phyloP scores from a whole-genome alignment of 2,888 invertebrate species.

The Calameuta pallipes region DNA sequence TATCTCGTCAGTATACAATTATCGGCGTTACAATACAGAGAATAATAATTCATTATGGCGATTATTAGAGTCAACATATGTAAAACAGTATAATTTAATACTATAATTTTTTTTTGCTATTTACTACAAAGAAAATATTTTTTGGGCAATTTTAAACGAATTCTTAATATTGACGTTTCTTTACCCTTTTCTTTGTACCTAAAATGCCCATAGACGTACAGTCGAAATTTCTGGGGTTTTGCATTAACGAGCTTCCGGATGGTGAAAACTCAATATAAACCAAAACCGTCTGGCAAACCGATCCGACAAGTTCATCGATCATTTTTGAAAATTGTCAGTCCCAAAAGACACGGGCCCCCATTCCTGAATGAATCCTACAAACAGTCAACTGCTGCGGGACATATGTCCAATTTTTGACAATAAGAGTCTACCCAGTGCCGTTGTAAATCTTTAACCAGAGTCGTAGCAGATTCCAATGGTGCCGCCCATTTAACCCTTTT shows the following conservation, averaged over 20 bases:
- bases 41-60: not conserved
- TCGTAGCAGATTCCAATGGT: conserved; percentile 25
- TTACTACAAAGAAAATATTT: not conserved
- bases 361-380: not conserved
- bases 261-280: not conserved
- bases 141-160: not conserved
- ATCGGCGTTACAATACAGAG: not conserved
- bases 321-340: not conserved
- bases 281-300: not conserved
- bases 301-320: not conserved
- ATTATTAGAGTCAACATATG: not conserved
- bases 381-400: conserved; percentile 29
- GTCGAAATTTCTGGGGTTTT: not conserved
- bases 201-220: not conserved
- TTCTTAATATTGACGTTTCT: not conserved
- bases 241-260: not conserved
- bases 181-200: not conserved
- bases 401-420: conserved; percentile 34
- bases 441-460: conserved; percentile 46
- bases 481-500: conserved; percentile 33
- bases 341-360: not conserved
- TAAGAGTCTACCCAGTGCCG: conserved; percentile 13
- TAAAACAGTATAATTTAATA: not conserved
- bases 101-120: not conserved
- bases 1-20: not conserved